These are phyloP conservation scores for Tiliqua scincoides DNA, from an alignment of 2,113 vertebrate species.

Conservation along the genomic window DNA sequence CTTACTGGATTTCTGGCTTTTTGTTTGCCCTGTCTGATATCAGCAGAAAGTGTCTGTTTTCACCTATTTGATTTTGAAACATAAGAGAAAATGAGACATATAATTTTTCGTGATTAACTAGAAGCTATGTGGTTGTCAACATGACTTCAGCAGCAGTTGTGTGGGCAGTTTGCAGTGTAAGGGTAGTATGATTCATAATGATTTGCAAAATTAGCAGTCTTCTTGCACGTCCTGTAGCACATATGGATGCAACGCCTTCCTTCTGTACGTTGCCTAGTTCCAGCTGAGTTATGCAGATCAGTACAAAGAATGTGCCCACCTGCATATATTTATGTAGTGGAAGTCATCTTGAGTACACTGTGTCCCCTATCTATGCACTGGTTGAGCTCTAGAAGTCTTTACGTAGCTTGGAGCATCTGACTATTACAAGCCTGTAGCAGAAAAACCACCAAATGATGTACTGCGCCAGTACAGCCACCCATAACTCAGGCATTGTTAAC, in stretches of 20 bases:
- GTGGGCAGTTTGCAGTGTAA: not conserved
- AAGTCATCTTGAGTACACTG: not conserved
- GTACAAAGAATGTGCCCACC: not conserved
- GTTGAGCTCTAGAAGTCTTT: too few relatives aligned
- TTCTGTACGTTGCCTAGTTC: not conserved
- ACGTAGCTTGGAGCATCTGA: too few relatives aligned
- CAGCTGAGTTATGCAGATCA: not conserved
- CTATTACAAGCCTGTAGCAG: too few relatives aligned
- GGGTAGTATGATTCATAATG: not conserved
- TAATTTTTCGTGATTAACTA: not conserved
- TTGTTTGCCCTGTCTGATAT: not conserved
- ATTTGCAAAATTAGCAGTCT: not conserved
- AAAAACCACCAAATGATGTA: too few relatives aligned
- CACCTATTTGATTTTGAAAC: not conserved
- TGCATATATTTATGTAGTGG: not conserved
- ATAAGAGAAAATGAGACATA: not conserved
- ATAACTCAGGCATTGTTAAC: too few relatives aligned
- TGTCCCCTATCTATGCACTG: too few relatives aligned
- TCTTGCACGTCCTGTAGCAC: not conserved
- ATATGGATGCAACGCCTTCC: not conserved
- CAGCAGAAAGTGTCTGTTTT: not conserved
- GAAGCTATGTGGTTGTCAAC: not conserved
- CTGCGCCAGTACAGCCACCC: too few relatives aligned
- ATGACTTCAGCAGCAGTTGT: not conserved
- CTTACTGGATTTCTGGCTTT: not conserved